These are phyloP conservation scores for Channa maculata DNA, from an alignment of 2,113 vertebrate species.

Conservation along the genomic window DNA sequence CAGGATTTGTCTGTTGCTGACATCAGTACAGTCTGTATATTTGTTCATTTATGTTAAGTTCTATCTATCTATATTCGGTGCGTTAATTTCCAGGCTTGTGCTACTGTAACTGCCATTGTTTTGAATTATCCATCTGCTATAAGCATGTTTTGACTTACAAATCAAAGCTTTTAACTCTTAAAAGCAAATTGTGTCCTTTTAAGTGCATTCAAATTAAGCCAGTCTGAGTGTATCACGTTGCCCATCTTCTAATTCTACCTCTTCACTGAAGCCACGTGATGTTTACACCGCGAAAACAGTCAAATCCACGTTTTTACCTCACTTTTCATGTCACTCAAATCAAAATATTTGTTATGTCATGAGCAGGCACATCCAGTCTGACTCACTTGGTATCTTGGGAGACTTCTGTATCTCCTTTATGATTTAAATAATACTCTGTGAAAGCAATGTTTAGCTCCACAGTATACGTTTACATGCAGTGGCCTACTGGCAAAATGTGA, in stretches of 20 bases:
- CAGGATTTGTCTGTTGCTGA: constrained; percentile 50
- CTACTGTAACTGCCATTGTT: no score
- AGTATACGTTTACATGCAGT: background rate
- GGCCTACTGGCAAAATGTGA: no score
- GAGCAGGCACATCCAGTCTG: no score
- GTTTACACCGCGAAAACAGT: no score
- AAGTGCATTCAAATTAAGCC: background rate
- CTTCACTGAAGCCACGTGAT: no score
- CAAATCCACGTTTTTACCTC: no score
- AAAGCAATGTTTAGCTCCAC: background rate
- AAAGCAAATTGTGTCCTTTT: background rate
- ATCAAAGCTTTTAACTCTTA: background rate
- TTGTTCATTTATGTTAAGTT: background rate
- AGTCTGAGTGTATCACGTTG: background rate
- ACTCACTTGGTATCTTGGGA: background rate
- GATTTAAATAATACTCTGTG: background rate
- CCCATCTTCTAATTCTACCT: no score
- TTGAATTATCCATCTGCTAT: no score
- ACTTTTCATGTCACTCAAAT: no score
- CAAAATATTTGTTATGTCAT: no score
- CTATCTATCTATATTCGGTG: background rate
- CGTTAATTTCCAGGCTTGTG: background rate
- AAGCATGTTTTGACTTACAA: no score
- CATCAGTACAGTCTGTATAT: constrained; percentile 42
- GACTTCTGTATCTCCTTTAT: background rate